Conservation (phyloP, 2,888 invertebrate genomes). For the Hyalella azteca region DNA sequence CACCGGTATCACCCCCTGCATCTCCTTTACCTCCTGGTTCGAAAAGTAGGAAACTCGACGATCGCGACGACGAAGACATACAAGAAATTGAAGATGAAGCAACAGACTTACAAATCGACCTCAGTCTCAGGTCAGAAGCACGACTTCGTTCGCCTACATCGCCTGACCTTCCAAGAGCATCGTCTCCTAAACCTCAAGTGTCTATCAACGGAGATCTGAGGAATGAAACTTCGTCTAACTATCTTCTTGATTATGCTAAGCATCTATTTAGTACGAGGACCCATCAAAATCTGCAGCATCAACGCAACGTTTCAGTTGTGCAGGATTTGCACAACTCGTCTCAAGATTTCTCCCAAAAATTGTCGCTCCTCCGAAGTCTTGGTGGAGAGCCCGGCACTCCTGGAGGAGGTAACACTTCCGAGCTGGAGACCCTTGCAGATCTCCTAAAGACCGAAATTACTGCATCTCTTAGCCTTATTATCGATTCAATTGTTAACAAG, state of each 20-base stretch:
- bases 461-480: conserved; percentile 79
- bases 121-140: conserved; percentile 42
- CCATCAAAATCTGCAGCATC: conserved; percentile 54
- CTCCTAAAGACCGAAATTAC: conserved; percentile 89
- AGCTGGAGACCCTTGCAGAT: conserved; percentile 88
- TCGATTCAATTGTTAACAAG: conserved; percentile 79
- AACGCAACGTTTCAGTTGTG: conserved; percentile 46
- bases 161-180: conserved; percentile 71
- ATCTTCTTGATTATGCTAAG: conserved; percentile 58
- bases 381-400: conserved; percentile 21
- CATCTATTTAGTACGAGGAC: conserved; percentile 50
- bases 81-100: conserved; percentile 65
- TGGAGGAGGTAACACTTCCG: conserved; percentile 68
- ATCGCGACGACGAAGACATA: conserved; percentile 68
- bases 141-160: conserved; percentile 47
- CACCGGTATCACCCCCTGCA: conserved; percentile 63
- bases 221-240: conserved; percentile 66
- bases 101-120: conserved; percentile 57
- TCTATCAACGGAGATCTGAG: conserved; percentile 72
- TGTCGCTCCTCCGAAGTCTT: conserved; percentile 51
- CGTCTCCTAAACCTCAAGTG: conserved; percentile 77
- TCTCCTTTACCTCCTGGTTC: conserved; percentile 65
- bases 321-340: conserved; percentile 42
- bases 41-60: conserved; percentile 75
- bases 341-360: conserved; percentile 54